phyloP scores from a whole-genome alignment of 1,140 invertebrate species.

The Homalodisca vitripennis region DNA sequence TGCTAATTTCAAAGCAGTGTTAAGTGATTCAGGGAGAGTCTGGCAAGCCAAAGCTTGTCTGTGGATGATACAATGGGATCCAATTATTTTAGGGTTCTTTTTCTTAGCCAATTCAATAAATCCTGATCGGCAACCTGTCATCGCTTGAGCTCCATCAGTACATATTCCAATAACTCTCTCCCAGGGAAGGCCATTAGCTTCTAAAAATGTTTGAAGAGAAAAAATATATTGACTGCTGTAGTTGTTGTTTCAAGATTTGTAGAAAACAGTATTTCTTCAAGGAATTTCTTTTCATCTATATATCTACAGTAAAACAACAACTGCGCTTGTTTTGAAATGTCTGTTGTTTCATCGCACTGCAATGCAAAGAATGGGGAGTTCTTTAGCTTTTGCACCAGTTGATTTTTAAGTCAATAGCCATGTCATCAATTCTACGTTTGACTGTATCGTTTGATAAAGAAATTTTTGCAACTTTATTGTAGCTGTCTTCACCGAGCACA shows the following conservation, averaged over 20 bases:
- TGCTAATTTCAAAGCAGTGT: neutral
- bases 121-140: conserved; percentile 46
- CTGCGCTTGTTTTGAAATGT: conserved; percentile 29
- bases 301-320: conserved; percentile 31
- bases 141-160: conserved; percentile 45
- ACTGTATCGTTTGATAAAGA: no score
- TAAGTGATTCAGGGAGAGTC: conserved; percentile 31
- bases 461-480: no score
- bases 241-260: conserved; percentile 32
- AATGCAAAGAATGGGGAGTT: conserved; percentile 34
- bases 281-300: conserved; percentile 27
- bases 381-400: conserved; percentile 33
- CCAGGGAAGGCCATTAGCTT: conserved; percentile 26
- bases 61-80: conserved; percentile 46
- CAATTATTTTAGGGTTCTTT: conserved; percentile 44
- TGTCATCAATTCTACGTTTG: conserved; percentile 32
- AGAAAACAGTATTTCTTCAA: conserved; percentile 33
- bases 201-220: conserved; percentile 18
- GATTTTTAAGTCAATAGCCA: conserved; percentile 29
- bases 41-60: conserved; percentile 41
- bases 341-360: conserved; percentile 33
- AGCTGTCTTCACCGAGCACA: no score
- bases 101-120: conserved; percentile 44
- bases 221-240: conserved; percentile 31
- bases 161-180: conserved; percentile 44